phyloP scores from a whole-genome alignment of 1,140 invertebrate genomes.

The Drosophila fuyamai region DNA sequence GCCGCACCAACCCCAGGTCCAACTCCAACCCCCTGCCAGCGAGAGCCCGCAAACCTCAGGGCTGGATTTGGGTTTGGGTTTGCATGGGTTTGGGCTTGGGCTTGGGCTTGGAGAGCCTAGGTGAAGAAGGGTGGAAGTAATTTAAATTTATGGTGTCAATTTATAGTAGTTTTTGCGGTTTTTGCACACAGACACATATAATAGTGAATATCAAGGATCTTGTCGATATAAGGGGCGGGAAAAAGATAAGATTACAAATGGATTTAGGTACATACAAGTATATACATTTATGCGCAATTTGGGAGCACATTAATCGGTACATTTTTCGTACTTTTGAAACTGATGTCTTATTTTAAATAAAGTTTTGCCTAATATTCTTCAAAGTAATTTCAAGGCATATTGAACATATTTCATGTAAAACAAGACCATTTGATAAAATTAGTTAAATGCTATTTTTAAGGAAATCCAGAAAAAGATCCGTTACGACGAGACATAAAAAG shows the following conservation, averaged over 20 bases:
- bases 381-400: too few relatives aligned
- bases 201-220: background rate
- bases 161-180: constrained; percentile 79
- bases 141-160: constrained; percentile 84
- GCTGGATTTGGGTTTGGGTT: constrained; percentile 59
- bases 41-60: constrained; percentile 32
- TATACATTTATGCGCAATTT: too few relatives aligned
- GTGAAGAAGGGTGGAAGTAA: constrained; percentile 84
- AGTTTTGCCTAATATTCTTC: too few relatives aligned
- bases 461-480: too few relatives aligned
- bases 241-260: constrained; percentile 11
- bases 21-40: constrained; percentile 62
- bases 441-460: too few relatives aligned
- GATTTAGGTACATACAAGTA: background rate
- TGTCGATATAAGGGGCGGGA: constrained; percentile 1
- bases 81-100: constrained; percentile 60
- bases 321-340: too few relatives aligned
- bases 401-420: too few relatives aligned
- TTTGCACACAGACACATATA: constrained; percentile 18
- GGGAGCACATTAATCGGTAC: too few relatives aligned
- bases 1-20: constrained; percentile 55
- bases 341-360: too few relatives aligned
- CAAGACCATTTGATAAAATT: too few relatives aligned
- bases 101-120: constrained; percentile 56
- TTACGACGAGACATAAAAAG: too few relatives aligned